Conservation (phyloP, 1,140 invertebrate species). For the Scaptomyza pallida region DNA sequence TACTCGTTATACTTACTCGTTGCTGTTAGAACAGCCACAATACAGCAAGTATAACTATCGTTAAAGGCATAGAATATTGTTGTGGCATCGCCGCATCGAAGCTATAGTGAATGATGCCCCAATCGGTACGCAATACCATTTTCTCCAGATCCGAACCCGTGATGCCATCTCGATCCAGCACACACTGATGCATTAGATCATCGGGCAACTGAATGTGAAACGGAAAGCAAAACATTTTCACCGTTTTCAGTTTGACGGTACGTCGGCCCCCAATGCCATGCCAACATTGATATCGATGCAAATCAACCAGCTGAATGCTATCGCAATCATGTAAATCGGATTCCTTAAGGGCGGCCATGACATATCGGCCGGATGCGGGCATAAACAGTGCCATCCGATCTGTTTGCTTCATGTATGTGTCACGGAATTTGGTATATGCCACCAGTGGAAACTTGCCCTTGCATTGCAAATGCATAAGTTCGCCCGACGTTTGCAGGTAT, state of each 20-base stretch:
- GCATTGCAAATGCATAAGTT: slow-evolving; percentile 27
- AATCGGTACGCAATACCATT: slow-evolving; percentile 14
- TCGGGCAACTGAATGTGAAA: slow-evolving; percentile 67
- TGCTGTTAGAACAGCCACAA: neutral
- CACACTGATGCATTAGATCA: slow-evolving; percentile 52
- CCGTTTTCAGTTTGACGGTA: slow-evolving; percentile 19
- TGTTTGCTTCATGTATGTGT: slow-evolving; percentile 43
- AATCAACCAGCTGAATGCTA: slow-evolving; percentile 21
- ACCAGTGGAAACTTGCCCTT: slow-evolving; percentile 38
- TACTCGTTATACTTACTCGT: neutral
- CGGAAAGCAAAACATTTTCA: slow-evolving; percentile 60
- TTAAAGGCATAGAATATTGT: neutral
- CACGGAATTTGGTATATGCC: slow-evolving; percentile 50
- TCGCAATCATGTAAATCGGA: slow-evolving; percentile 43
- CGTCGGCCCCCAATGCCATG: neutral
- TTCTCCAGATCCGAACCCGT: neutral
- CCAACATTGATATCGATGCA: slow-evolving; percentile 30
- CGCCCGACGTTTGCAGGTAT: slow-evolving; percentile 11
- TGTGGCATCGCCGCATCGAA: slow-evolving; percentile 1
- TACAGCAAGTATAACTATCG: neutral
- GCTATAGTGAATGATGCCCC: slow-evolving; percentile 49
- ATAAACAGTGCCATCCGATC: slow-evolving; percentile 51
- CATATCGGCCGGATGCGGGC: slow-evolving; percentile 19
- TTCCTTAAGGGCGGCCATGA: slow-evolving; percentile 44
- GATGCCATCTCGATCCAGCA: neutral